Evolutionary conservation across 23 tunicate species (phyloP), one percentile per base, ranked within the genome.

Genomic region (Clavelina lepadiformis): DNA sequence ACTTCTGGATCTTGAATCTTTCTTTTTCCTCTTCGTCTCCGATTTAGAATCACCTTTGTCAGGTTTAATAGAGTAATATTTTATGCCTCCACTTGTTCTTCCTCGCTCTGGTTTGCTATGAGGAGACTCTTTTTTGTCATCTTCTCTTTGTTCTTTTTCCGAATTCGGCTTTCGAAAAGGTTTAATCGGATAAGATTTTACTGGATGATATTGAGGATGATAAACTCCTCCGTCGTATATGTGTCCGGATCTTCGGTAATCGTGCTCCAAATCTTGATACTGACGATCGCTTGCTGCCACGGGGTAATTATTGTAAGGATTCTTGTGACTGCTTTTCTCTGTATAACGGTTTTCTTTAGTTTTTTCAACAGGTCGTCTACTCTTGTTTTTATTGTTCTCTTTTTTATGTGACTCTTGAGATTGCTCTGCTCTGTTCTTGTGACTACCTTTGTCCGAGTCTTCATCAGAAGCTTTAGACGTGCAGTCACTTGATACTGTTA

Each of bases 181-280:
- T 61, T 83, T 81, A 5, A 83, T 56, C 3, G 91, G 91, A 59
- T 75, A 77, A 1, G 66, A 34, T 58, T 74, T 68, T 1, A 83
- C 38, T 22, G 28, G 73, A 28, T 80, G 65, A 62, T 83, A 83
- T 30, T 83, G 91, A 22, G 91, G 91, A 38, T 75, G 82, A 36
- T 83, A 75, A 45, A 38, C 80, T 31, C 72, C 82, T 1, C 69
- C 80, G 33, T 74, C 71, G 32, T 20, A 74, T 8, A 74, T 47
- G 50, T 62, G 71, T 19, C 68, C 80, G 24, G 38, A 68, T 25
- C 71, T 81, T 30, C 91, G 76, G 35, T 83, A 83, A 51, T 83
- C 91, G 56, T 83, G 37, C 60, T 83, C 91, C 38, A 75, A 83
- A 72, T 83, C 76, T 21, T 59, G 64, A 51, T 83, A 83, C 69